These are phyloP conservation scores for Coptodon bakossiorum DNA, from an alignment of 2,113 vertebrate genomes.

Conservation along the genomic window DNA sequence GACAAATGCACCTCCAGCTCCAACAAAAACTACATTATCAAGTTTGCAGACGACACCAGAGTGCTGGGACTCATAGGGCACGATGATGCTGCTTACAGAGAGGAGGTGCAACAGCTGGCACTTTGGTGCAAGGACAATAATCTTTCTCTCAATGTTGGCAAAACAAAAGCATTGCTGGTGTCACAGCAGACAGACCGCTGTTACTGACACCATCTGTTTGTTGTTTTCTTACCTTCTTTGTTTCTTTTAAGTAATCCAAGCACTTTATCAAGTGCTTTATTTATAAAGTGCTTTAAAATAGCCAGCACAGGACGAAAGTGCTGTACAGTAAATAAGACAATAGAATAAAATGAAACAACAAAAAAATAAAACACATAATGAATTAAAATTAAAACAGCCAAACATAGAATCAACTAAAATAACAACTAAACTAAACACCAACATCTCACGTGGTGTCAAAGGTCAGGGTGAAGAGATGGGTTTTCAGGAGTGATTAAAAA, in stretches of 20 bases:
- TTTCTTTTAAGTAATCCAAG: not conserved
- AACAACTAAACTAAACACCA: not conserved
- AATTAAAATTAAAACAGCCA: not conserved
- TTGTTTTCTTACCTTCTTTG: not conserved
- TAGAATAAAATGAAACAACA: not conserved
- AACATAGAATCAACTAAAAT: not conserved
- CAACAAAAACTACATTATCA: rapidly evolving
- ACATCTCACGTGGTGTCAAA: not conserved
- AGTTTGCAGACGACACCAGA: not conserved
- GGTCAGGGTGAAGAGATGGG: not conserved
- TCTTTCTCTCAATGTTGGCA: not conserved
- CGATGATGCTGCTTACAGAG: rapidly evolving
- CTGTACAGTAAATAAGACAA: not conserved
- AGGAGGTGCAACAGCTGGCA: not conserved
- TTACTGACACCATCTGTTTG: not conserved
- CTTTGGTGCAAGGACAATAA: not conserved
- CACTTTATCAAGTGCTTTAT: not conserved
- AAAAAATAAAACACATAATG: not conserved
- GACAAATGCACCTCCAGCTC: rapidly evolving
- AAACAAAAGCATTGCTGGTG: not conserved
- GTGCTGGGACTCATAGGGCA: not conserved
- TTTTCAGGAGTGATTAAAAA: no score
- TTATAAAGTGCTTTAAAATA: rapidly evolving
- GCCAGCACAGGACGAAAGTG: rapidly evolving
- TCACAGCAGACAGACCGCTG: rapidly evolving